Conservation (phyloP, 2,797 vertebrate species). For the Perodicticus potto region DNA sequence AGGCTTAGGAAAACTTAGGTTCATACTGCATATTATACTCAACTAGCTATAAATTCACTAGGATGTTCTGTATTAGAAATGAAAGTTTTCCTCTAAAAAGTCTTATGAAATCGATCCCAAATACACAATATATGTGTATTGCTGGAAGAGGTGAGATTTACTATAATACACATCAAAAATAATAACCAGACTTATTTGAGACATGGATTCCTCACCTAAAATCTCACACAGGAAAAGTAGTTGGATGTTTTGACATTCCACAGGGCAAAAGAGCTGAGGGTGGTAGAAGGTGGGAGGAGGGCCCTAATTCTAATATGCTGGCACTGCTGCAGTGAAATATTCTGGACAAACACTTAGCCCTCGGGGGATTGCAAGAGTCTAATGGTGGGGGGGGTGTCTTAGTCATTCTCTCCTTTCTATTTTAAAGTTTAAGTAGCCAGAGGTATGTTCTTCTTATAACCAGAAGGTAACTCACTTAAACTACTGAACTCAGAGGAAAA, state of each 20-base stretch:
- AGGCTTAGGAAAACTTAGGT: neutral
- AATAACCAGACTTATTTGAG: slow-evolving; percentile 12
- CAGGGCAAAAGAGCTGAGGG: neutral
- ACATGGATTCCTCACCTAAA: slow-evolving; percentile 29
- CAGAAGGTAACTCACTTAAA: slow-evolving; percentile 8
- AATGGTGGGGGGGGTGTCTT: neutral
- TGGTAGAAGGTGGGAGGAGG: neutral
- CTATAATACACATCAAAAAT: slow-evolving; percentile 7
- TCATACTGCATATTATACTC: neutral
- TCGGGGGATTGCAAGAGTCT: neutral
- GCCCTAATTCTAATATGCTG: neutral
- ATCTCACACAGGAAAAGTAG: slow-evolving; percentile 17
- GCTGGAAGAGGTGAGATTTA: neutral
- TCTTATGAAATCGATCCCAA: slow-evolving; percentile 26
- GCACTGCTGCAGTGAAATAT: neutral
- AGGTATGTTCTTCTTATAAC: neutral
- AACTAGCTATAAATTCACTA: slow-evolving; percentile 2
- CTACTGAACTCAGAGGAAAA: slow-evolving; percentile 2
- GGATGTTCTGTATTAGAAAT: neutral
- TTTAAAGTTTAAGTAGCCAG: slow-evolving; percentile 24
- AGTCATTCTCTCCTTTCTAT: neutral
- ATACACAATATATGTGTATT: neutral
- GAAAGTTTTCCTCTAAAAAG: slow-evolving; percentile 22
- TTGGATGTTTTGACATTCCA: neutral
- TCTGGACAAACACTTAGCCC: neutral